A percentile compares a stretch with the other conserved stretches of the same genome.
These are phyloP conservation scores for Heteronetta atricapilla DNA, from an alignment of 2,113 vertebrate genomes.

Conservation along the genomic window DNA sequence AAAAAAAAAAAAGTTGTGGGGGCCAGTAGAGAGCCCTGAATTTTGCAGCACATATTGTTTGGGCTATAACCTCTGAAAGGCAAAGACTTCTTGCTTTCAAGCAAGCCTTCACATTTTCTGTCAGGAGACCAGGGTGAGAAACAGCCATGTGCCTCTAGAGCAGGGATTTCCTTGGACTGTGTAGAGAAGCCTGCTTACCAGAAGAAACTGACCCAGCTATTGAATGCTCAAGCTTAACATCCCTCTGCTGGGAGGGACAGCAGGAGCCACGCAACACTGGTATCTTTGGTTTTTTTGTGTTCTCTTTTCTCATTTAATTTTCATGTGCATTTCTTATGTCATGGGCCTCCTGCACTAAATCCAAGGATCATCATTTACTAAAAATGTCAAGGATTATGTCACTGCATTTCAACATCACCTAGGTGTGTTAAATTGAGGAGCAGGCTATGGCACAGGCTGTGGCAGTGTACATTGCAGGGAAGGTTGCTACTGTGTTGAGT, in stretches of 20 bases:
- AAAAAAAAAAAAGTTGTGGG: no score
- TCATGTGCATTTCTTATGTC: background rate
- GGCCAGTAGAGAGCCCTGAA: background rate
- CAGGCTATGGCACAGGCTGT: background rate
- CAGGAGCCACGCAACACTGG: background rate
- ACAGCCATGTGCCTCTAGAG: background rate
- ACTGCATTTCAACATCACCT: background rate
- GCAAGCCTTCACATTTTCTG: background rate
- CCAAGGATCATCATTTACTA: fast-evolving
- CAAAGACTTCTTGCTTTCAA: background rate
- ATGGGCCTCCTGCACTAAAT: background rate
- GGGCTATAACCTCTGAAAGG: background rate
- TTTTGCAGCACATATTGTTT: background rate
- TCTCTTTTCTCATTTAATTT: background rate
- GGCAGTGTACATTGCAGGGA: background rate
- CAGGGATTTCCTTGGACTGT: background rate
- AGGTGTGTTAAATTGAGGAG: background rate
- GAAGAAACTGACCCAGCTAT: background rate
- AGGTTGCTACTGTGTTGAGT: background rate
- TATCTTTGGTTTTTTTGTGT: background rate
- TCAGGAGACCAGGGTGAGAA: background rate
- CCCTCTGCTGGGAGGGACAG: background rate
- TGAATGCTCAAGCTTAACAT: background rate
- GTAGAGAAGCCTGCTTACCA: background rate
- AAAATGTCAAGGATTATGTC: background rate